These are phyloP conservation scores for Eudyptes chrysolophus DNA, from an alignment of 2,113 vertebrate genomes.

Conservation along the genomic window DNA sequence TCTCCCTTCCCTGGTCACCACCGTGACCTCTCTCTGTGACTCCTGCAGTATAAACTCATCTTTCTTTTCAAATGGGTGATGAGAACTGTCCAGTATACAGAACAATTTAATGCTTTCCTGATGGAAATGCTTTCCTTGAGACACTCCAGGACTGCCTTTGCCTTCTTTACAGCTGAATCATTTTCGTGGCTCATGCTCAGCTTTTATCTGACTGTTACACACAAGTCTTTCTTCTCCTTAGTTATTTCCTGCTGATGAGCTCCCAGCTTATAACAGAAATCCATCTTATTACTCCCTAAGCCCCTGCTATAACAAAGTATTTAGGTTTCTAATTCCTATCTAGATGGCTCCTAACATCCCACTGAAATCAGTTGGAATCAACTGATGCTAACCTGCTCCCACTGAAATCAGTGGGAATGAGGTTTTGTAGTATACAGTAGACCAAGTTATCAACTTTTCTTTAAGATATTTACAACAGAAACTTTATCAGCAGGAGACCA, in stretches of 20 bases:
- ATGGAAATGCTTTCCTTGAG: background rate
- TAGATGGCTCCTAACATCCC: background rate
- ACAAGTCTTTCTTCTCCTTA: background rate
- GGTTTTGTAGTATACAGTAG: background rate
- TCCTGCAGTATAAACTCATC: background rate
- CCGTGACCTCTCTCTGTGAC: background rate
- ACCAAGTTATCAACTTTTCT: background rate
- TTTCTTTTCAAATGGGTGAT: background rate
- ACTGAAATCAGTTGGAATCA: constrained; percentile 5
- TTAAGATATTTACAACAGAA: background rate
- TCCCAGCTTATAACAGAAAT: constrained; percentile 21
- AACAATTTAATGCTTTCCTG: background rate
- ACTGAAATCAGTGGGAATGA: background rate
- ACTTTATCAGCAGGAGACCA: background rate
- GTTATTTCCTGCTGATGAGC: background rate
- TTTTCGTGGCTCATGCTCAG: background rate
- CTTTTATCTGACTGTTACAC: background rate
- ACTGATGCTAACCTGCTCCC: background rate
- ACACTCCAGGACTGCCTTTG: background rate
- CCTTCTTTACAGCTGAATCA: background rate
- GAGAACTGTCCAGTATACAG: background rate
- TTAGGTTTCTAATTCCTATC: constrained; percentile 36
- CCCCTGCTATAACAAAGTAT: background rate
- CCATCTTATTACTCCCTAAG: background rate
- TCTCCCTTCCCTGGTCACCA: background rate